Percentiles rank a stretch among this genome's conserved stretches.
Conservation (phyloP, 2,113 vertebrate genomes). For the Hyperoodon ampullatus region DNA sequence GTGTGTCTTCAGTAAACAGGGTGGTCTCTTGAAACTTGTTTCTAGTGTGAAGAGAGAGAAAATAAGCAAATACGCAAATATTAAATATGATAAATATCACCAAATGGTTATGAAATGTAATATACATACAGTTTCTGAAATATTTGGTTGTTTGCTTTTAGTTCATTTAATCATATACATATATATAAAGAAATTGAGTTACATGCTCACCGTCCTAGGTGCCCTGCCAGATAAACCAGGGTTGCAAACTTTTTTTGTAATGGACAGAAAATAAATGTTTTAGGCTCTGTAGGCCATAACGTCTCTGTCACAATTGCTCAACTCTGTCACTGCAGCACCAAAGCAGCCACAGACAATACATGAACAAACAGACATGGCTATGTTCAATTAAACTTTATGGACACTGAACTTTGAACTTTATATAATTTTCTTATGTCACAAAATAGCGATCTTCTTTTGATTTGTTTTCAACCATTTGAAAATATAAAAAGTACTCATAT, state of each 20-base stretch:
- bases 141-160: background rate
- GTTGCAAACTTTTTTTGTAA: background rate
- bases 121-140: background rate
- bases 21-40: background rate
- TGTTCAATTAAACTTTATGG: background rate
- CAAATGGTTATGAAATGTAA: background rate
- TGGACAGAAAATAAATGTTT: background rate
- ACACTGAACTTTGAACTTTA: background rate
- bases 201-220: background rate
- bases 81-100: background rate
- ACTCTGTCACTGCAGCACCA: background rate
- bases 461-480: constrained; percentile 22
- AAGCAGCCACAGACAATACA: background rate
- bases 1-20: background rate
- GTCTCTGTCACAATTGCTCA: background rate
- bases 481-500: background rate
- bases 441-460: constrained; percentile 43
- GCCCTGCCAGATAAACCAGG: background rate
- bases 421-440: background rate
- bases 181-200: background rate
- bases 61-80: background rate
- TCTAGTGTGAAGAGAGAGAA: background rate
- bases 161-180: background rate
- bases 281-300: accelerated
- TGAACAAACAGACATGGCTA: background rate